Conservation (phyloP, 1,140 invertebrate genomes). For the Luehdorfia chinensis region DNA sequence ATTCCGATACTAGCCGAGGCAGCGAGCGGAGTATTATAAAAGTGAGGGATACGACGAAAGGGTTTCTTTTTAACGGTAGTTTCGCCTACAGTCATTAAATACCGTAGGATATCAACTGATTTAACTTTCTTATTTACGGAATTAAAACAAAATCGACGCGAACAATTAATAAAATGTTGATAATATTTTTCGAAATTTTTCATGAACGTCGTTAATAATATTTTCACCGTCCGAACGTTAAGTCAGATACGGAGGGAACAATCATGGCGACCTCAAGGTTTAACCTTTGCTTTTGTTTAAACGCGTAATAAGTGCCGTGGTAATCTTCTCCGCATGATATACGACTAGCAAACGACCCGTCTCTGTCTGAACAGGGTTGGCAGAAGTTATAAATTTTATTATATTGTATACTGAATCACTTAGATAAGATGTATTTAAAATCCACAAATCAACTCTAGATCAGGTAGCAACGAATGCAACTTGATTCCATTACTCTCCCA, state of each 20-base stretch:
- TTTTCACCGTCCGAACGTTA: not conserved
- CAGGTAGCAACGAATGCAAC: not conserved
- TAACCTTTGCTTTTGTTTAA: slow-evolving; percentile 46
- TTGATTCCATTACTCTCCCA: too few relatives aligned
- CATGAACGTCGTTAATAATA: not conserved
- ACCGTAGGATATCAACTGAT: too few relatives aligned
- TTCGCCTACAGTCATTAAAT: not conserved
- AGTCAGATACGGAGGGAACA: not conserved
- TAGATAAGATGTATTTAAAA: too few relatives aligned
- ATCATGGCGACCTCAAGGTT: slow-evolving; percentile 5
- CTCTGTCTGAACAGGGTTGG: slow-evolving; percentile 18
- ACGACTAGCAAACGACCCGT: slow-evolving; percentile 37
- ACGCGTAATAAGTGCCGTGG: slow-evolving; percentile 48
- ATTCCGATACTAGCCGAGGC: too few relatives aligned
- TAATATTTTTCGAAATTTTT: not conserved
- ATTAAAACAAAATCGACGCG: too few relatives aligned
- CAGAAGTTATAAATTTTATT: not conserved
- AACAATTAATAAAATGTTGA: too few relatives aligned
- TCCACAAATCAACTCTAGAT: too few relatives aligned
- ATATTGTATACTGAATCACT: not conserved
- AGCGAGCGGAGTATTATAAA: too few relatives aligned
- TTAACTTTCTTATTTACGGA: too few relatives aligned
- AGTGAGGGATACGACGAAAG: too few relatives aligned
- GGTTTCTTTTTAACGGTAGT: too few relatives aligned
- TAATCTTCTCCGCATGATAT: slow-evolving; percentile 54